Conservation (phyloP, 1,140 invertebrate genomes). For the Zelostemma sp. region DNA sequence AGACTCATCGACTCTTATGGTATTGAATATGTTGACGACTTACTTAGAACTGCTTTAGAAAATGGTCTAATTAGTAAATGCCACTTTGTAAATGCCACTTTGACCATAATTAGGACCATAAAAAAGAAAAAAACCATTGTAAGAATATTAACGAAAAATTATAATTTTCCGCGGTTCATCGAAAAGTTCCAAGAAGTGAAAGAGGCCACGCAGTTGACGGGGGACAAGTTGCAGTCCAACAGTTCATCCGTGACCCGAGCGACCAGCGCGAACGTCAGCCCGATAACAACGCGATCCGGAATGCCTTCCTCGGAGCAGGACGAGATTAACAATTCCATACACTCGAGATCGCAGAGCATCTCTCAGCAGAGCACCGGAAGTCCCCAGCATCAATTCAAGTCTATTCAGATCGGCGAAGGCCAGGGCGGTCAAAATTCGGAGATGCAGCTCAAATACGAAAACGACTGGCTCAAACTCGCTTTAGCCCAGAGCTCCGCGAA, state of each 20-base stretch:
- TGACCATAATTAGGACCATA: too few species aligned
- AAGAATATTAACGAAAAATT: too few species aligned
- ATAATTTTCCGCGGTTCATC: too few species aligned
- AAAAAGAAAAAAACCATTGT: too few species aligned
- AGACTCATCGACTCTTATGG: too few species aligned
- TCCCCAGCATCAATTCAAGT: conserved; percentile 67
- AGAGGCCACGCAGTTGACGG: conserved; percentile 86
- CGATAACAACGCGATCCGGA: conserved; percentile 78
- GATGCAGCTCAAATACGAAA: conserved; percentile 96
- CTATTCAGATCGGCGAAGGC: conserved; percentile 43
- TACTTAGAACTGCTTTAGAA: too few species aligned
- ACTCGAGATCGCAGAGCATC: conserved; percentile 67
- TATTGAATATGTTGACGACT: too few species aligned
- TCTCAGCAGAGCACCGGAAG: conserved; percentile 65
- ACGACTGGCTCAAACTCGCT: conserved; percentile 94
- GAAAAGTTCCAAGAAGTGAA: too few species aligned
- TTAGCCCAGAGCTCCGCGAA: conserved; percentile 96
- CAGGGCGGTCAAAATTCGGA: conserved; percentile 74
- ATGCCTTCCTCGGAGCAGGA: conserved; percentile 68
- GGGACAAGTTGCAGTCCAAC: conserved; percentile 78
- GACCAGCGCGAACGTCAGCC: conserved; percentile 87
- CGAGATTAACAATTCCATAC: conserved; percentile 65
- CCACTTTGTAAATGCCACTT: too few species aligned
- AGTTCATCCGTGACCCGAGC: conserved; percentile 84
- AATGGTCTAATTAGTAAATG: too few species aligned